These are phyloP conservation scores for Portevinia maculata DNA, from an alignment of 2,888 invertebrate genomes.

Conservation along the genomic window DNA sequence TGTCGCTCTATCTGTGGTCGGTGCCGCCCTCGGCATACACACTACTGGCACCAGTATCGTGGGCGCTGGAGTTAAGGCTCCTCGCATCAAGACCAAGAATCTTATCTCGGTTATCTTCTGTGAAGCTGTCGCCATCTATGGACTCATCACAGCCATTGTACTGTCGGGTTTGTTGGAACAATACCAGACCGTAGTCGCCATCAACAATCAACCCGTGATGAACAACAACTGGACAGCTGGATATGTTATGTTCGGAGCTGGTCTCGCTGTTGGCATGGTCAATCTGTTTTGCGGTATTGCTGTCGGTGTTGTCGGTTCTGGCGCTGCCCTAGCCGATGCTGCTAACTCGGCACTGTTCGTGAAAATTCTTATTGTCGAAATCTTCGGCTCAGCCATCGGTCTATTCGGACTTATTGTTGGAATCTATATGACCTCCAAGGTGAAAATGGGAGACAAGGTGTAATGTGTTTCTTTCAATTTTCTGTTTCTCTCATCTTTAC, in stretches of 20 bases:
- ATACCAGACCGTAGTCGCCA: slow-evolving; percentile 79
- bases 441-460: slow-evolving; percentile 89
- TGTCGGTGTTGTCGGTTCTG: slow-evolving; percentile 99
- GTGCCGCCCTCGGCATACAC: slow-evolving; percentile 98
- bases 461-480: slow-evolving; percentile 75
- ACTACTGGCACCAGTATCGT: slow-evolving; percentile 98
- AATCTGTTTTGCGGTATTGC: slow-evolving; percentile 96
- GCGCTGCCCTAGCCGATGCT: slow-evolving; percentile 98
- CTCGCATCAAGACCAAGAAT: slow-evolving; percentile 99
- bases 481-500: slow-evolving; percentile 14
- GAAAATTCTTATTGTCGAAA: slow-evolving; percentile 99
- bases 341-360: slow-evolving; percentile 98
- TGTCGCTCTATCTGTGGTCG: slow-evolving; percentile 97
- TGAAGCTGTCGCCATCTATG: slow-evolving; percentile 99
- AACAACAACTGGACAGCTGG: slow-evolving; percentile 92
- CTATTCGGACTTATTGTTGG: slow-evolving; percentile 99
- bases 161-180: slow-evolving; percentile 92
- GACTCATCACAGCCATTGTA: slow-evolving; percentile 98
- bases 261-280: slow-evolving; percentile 96
- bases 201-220: slow-evolving; percentile 81
- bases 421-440: slow-evolving; percentile 95
- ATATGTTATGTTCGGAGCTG: slow-evolving; percentile 98
- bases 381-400: slow-evolving; percentile 99
- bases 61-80: slow-evolving; percentile 99
- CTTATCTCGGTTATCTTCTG: slow-evolving; percentile 99